Percentiles rank a stretch among this genome's conserved stretches.
Conservation (phyloP, 1,140 invertebrate species). For the Epicauta chinensis region DNA sequence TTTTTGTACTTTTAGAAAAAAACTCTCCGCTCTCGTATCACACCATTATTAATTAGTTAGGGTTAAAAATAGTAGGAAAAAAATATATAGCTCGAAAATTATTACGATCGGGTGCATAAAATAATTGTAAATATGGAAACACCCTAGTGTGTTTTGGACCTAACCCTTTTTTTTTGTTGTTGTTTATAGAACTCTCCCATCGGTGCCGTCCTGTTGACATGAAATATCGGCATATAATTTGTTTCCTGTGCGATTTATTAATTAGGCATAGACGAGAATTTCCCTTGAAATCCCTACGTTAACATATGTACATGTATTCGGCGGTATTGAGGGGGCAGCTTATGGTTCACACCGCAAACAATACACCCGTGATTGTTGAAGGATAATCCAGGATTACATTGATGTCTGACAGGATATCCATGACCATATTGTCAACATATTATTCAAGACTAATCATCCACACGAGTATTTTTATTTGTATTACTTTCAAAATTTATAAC, state of each 20-base stretch:
- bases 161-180: constrained; percentile 29
- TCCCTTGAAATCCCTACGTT: neutral
- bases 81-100: neutral
- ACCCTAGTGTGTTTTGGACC: constrained; percentile 10
- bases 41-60: neutral
- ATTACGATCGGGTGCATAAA: neutral
- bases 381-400: constrained; percentile 39
- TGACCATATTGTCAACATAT: constrained; percentile 21
- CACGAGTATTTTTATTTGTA: constrained; percentile 4
- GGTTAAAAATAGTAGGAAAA: neutral
- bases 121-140: neutral
- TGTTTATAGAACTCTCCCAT: constrained; percentile 22
- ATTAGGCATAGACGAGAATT: constrained; percentile 22
- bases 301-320: neutral
- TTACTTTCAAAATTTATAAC: constrained; percentile 3
- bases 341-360: constrained; percentile 38
- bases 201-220: constrained; percentile 37
- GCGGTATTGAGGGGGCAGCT: constrained; percentile 18
- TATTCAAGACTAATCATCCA: too few relatives aligned
- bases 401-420: constrained; percentile 34
- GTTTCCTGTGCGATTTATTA: constrained; percentile 37
- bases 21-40: neutral
- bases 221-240: constrained; percentile 39
- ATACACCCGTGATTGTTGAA: constrained; percentile 38
- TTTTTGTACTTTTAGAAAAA: neutral